Percentiles rank a stretch among this genome's conserved stretches.
Evolutionary conservation across 2,797 vertebrate species (phyloP).

Genomic region (Crossoptilon crossoptilon): DNA sequence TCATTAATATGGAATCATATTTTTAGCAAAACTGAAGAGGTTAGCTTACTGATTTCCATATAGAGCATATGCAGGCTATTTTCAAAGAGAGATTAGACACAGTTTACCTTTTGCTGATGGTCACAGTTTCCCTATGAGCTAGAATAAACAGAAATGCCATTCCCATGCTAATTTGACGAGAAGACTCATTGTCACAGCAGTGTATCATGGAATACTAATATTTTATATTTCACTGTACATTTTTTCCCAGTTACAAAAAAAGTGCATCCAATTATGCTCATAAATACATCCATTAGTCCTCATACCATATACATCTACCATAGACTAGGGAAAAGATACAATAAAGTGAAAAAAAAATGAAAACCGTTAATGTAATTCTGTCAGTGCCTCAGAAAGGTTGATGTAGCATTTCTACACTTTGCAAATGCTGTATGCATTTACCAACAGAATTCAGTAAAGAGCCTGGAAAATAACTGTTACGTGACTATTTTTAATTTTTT

Average conservation of each 20-base stretch:
- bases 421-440: background rate
- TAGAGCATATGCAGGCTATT: conserved; percentile 51
- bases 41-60: conserved; percentile 55
- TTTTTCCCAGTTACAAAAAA: background rate
- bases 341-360: background rate
- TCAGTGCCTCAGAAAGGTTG: background rate
- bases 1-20: conserved; percentile 23
- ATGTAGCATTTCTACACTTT: background rate
- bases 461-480: background rate
- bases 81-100: conserved; percentile 53
- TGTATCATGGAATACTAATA: background rate
- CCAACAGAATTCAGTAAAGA: background rate
- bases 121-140: conserved; percentile 33
- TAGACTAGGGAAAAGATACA: background rate
- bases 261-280: background rate
- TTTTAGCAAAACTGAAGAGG: conserved; percentile 54
- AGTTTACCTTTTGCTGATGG: conserved; percentile 67
- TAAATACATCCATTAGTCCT: conserved; percentile 21
- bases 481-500: background rate
- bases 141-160: conserved; percentile 34
- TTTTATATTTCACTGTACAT: conserved; percentile 11
- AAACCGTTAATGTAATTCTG: background rate
- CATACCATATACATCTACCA: background rate
- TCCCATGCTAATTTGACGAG: conserved; percentile 53
- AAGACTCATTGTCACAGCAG: conserved; percentile 38